These are phyloP conservation scores for Macrosiphum euphorbiae DNA, from an alignment of 2,888 invertebrate species.

Conservation along the genomic window DNA sequence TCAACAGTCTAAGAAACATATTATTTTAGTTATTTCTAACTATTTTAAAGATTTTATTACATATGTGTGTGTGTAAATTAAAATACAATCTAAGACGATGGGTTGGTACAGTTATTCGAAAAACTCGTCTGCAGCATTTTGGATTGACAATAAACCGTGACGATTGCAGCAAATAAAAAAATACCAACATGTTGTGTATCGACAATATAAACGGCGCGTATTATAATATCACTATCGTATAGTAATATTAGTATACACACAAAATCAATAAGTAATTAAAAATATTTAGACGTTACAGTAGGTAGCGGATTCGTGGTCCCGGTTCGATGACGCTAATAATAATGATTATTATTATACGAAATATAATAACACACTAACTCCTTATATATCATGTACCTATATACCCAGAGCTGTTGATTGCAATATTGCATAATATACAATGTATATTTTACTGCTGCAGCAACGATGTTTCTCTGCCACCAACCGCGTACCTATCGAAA, in stretches of 20 bases:
- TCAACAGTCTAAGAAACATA: background rate
- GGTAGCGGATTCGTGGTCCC: background rate
- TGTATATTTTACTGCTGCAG: background rate
- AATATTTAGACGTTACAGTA: background rate
- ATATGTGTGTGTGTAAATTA: background rate
- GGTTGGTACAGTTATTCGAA: background rate
- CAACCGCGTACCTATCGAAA: background rate
- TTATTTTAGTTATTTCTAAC: background rate
- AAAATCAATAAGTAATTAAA: background rate
- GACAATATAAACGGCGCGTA: background rate
- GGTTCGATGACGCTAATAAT: constrained; percentile 2
- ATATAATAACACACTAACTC: background rate
- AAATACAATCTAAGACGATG: background rate
- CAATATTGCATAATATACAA: too few species aligned
- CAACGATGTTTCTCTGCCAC: background rate
- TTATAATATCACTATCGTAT: background rate
- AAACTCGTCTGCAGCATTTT: background rate
- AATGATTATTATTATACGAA: background rate
- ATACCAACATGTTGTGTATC: background rate
- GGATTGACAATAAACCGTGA: background rate
- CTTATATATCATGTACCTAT: background rate
- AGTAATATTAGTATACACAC: background rate
- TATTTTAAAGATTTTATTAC: background rate
- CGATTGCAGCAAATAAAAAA: background rate
- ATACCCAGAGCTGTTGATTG: background rate